A percentile compares a stretch with the other conserved stretches of the same genome.
Conservation (phyloP, 2,888 invertebrate species). For the Drosophila algonquin region DNA sequence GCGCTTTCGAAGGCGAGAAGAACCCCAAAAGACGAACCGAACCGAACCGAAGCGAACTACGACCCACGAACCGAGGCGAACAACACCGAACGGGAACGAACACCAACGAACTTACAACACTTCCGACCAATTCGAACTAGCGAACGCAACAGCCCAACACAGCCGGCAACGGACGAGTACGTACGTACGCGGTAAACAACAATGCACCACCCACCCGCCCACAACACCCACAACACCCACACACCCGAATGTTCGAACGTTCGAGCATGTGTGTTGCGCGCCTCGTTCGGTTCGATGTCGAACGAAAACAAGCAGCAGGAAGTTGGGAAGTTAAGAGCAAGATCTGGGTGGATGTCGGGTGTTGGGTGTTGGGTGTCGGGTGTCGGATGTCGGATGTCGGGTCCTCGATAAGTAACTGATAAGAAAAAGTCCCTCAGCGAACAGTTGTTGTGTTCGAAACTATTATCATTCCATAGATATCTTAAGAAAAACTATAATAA, state of each 20-base stretch:
- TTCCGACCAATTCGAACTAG: conserved; percentile 72
- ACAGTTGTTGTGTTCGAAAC: background rate
- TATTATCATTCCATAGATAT: background rate
- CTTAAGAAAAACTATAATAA: background rate
- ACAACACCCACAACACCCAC: background rate
- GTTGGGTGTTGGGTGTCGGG: background rate
- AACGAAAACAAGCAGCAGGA: conserved; percentile 58
- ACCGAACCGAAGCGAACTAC: conserved; percentile 54
- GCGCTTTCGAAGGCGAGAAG: conserved; percentile 79
- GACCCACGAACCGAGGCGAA: conserved; percentile 54
- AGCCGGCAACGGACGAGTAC: conserved; percentile 68
- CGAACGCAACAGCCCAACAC: conserved; percentile 67
- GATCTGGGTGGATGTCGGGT: background rate
- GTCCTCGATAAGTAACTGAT: conserved; percentile 10
- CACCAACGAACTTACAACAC: conserved; percentile 65
- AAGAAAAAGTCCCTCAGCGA: background rate
- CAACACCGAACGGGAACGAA: conserved; percentile 51
- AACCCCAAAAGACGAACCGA: conserved; percentile 63
- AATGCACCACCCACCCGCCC: conserved; percentile 16
- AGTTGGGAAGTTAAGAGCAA: conserved; percentile 6
- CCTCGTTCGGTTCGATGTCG: conserved; percentile 46
- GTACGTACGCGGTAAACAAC: conserved; percentile 63
- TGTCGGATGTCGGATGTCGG: background rate
- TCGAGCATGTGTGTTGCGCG: conserved; percentile 64
- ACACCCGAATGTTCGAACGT: background rate